A percentile compares a stretch with the other conserved stretches of the same genome.
Evolutionary conservation across 1,140 invertebrate genomes (phyloP).

Genomic region (Drosophila kepulauana): DNA sequence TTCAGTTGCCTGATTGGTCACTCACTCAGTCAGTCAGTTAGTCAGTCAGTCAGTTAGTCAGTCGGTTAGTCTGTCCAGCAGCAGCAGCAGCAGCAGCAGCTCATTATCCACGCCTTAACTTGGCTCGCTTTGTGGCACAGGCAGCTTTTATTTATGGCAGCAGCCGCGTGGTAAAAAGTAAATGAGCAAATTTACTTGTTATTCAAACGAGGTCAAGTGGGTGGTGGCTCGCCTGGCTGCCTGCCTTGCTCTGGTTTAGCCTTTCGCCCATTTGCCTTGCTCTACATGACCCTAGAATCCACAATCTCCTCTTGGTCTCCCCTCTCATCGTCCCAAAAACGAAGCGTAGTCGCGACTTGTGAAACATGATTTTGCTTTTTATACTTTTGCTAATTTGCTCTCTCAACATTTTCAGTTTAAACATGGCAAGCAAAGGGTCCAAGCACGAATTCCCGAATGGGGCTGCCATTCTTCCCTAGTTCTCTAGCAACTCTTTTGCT

Average conservation of each 20-base stretch:
- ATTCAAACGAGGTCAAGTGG: conserved; percentile 79
- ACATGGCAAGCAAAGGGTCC: conserved; percentile 60
- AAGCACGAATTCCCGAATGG: not conserved
- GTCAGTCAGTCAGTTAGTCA: conserved; percentile 11
- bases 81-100: conserved; percentile 12
- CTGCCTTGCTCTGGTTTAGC: not conserved
- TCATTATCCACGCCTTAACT: conserved; percentile 48
- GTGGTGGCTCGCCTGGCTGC: conserved; percentile 24
- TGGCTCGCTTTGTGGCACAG: conserved; percentile 42
- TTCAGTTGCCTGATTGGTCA: not conserved
- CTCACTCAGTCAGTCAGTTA: not conserved
- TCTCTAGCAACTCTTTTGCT: not conserved
- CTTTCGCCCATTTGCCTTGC: conserved; percentile 22
- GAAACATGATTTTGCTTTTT: conserved; percentile 82
- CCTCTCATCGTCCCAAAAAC: not conserved
- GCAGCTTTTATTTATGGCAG: conserved; percentile 48
- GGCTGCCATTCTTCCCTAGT: not conserved
- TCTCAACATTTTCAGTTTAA: conserved; percentile 72
- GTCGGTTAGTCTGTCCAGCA: not conserved
- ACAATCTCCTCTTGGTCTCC: not conserved
- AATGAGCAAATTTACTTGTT: conserved; percentile 72
- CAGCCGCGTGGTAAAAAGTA: conserved; percentile 45
- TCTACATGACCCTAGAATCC: conserved; percentile 9
- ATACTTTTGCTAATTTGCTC: conserved; percentile 77
- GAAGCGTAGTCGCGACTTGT: conserved; percentile 60